These are phyloP conservation scores for Lagria hirta DNA, from an alignment of 2,888 invertebrate species.

Conservation along the genomic window DNA sequence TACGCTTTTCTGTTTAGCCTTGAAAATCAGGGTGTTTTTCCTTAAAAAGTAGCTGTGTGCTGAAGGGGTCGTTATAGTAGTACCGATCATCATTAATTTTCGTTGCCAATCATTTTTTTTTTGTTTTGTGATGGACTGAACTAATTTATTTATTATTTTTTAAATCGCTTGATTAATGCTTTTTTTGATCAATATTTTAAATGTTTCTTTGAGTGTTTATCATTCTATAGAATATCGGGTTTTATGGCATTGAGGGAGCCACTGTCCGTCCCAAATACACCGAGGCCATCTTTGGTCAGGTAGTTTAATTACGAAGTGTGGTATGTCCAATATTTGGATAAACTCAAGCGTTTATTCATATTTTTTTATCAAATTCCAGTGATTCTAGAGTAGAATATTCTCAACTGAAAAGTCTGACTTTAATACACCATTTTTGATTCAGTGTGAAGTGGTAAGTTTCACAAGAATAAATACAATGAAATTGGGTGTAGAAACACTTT, in stretches of 20 bases:
- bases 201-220: constrained; percentile 1
- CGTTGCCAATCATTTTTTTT: constrained; percentile 7
- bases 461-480: too few species aligned
- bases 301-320: constrained; percentile 28
- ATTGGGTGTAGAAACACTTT: too few species aligned
- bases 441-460: too few species aligned
- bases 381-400: too few species aligned
- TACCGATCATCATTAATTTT: constrained; percentile 13
- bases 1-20: constrained; percentile 13
- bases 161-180: neutral
- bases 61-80: neutral
- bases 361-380: too few species aligned
- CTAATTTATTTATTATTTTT: constrained; percentile 2
- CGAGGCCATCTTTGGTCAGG: constrained; percentile 36
- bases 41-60: constrained; percentile 1
- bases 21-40: constrained; percentile 2
- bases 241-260: constrained; percentile 33
- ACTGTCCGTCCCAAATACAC: constrained; percentile 35
- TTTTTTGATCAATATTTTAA: neutral
- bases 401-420: too few species aligned
- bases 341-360: too few species aligned
- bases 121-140: neutral
- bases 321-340: constrained; percentile 16
- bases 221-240: constrained; percentile 34
- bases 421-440: too few species aligned